Base-by-base conservation (phyloP, 2,888 invertebrate species). In the Rhogogaster chlorosoma region DNA sequence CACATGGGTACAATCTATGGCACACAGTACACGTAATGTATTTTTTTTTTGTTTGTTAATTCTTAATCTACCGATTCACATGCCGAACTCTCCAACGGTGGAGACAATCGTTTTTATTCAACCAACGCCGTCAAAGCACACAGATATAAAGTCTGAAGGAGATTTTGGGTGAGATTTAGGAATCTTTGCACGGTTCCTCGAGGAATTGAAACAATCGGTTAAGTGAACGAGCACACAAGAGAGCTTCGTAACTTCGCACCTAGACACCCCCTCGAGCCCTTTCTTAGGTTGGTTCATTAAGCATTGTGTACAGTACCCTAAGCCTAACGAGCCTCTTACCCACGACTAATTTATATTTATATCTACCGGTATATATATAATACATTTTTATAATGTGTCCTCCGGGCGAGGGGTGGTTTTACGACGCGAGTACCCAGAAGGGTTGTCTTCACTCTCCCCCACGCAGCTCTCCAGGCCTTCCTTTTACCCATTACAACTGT, bases 311-410 rank as follows among this genome's bases (percentile, higher is more conserved):
- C 80, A 85, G 80, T 80, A 88, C 87, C 87, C 86, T 85, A 75
- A 84, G 86, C 87, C 84, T 85, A 85, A 85, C 84, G 84, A 85
- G 84, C 78, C 82, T 85, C 84, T 85, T 80, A 80, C 87, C 84
- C 85, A 80, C 85, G 87, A 86, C 88, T 88, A 88, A 88, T 88
- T 88, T 88, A 88, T 88, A 88, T 88, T 88, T 88, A 88, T 88
- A 88, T 87, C 88, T 87, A 86, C 86, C 87, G 86, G 85, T 88
- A 84, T 85, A 85, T 87, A 87, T 86, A 87, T 88, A 88, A 88
- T 88, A 87, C 87, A 88, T 87, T 88, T 88, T 88, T 88, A 86
- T 88, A 88, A 88, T 88, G 86, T 86, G 88, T 87, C 87, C 87
- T 88, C 84, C 83, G 86, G 87, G 88, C 85, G 70, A 77, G 86